A percentile compares a stretch with the other conserved stretches of the same genome.
These are phyloP conservation scores for Phortica magna DNA, from an alignment of 2,888 invertebrate genomes.

Conservation along the genomic window DNA sequence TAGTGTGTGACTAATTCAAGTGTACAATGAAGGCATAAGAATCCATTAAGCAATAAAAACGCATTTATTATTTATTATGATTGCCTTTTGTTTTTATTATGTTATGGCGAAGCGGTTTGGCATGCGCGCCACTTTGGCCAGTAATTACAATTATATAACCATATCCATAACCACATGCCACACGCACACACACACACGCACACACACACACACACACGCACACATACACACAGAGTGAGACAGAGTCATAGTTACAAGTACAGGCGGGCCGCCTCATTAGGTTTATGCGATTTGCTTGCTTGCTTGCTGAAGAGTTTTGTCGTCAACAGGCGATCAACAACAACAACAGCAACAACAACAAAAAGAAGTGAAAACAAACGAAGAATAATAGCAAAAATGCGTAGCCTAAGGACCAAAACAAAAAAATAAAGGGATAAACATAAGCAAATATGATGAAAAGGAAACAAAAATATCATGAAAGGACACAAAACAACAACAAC, in stretches of 20 bases:
- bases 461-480: not conserved
- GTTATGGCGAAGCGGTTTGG: slow-evolving; percentile 4
- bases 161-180: slow-evolving; percentile 20
- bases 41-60: slow-evolving; percentile 72
- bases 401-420: not conserved
- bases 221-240: slow-evolving; percentile 6
- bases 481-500: not conserved
- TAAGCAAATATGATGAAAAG: slow-evolving; percentile 28
- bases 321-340: not conserved
- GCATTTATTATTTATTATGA: slow-evolving; percentile 74
- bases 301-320: not conserved
- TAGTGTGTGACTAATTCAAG: slow-evolving; percentile 72
- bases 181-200: not conserved
- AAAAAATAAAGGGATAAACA: slow-evolving; percentile 20
- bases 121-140: slow-evolving; percentile 5
- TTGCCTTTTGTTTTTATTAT: slow-evolving; percentile 55
- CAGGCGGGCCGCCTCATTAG: not conserved
- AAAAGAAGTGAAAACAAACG: not conserved
- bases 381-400: not conserved
- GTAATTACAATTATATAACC: slow-evolving; percentile 32
- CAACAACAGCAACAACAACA: no score
- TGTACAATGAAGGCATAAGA: slow-evolving; percentile 43
- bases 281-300: slow-evolving; percentile 8
- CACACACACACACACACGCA: not conserved
- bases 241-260: not conserved